Percentiles rank a stretch among this genome's conserved stretches.
Evolutionary conservation across 2,113 vertebrate species (phyloP).

Genomic region (Laticauda colubrina): DNA sequence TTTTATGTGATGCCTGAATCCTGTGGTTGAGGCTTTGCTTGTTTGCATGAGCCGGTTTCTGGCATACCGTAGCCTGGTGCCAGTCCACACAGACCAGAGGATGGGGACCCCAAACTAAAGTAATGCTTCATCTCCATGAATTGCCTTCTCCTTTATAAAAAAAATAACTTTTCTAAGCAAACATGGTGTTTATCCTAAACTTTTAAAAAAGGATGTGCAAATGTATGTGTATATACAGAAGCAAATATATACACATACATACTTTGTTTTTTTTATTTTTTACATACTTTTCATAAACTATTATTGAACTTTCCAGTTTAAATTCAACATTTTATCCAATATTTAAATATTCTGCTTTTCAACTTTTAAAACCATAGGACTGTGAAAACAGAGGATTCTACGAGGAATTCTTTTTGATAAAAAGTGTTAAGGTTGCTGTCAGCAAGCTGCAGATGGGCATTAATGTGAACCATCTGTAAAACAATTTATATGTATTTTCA

Average conservation of each 20-base stretch:
- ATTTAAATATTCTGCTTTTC: conserved; percentile 48
- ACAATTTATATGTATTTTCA: conserved; percentile 50
- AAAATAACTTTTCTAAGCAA: not conserved
- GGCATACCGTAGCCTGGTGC: not conserved
- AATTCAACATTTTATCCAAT: conserved; percentile 4
- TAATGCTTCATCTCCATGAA: not conserved
- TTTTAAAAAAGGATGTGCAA: not conserved
- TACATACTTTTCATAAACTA: not conserved
- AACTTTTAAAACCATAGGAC: conserved; percentile 55
- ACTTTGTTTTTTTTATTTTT: not conserved
- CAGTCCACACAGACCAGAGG: not conserved
- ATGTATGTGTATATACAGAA: not conserved
- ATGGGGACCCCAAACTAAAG: not conserved
- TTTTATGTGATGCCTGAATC: not conserved
- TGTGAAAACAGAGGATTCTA: conserved; percentile 57
- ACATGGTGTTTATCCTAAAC: not conserved
- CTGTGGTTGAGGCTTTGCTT: not conserved
- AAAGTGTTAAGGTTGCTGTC: conserved; percentile 54
- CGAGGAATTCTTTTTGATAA: conserved; percentile 59
- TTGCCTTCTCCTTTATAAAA: not conserved
- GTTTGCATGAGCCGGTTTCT: not conserved
- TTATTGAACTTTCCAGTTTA: not conserved
- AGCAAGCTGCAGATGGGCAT: conserved; percentile 51
- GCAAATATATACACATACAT: not conserved
- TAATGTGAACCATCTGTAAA: conserved; percentile 57